Conservation (phyloP, 2,113 vertebrate genomes). For the Podilymbus podiceps region DNA sequence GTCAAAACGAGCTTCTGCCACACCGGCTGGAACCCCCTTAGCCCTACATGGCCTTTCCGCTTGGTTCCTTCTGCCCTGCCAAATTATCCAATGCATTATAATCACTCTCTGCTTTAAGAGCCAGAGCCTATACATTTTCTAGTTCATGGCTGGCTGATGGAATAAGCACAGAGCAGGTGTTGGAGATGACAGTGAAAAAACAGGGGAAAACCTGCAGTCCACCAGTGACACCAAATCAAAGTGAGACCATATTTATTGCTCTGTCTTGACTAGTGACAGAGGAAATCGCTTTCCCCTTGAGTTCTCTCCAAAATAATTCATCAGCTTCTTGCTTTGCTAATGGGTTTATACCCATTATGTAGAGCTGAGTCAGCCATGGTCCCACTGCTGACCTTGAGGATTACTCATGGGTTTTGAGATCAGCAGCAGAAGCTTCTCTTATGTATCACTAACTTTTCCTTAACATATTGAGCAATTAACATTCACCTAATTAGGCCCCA, state of each 20-base stretch:
- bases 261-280: not conserved
- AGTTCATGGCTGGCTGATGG: not conserved
- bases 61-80: not conserved
- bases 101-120: not conserved
- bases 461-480: not conserved
- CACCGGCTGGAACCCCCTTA: not conserved
- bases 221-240: not conserved
- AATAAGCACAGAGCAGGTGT: not conserved
- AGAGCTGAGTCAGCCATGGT: not conserved
- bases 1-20: not conserved
- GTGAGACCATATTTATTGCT: not conserved
- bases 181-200: not conserved
- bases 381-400: not conserved
- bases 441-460: not conserved
- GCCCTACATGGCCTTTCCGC: not conserved
- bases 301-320: not conserved
- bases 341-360: not conserved
- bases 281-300: not conserved
- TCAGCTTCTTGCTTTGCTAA: not conserved
- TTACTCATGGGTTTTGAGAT: not conserved
- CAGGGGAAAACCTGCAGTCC: not conserved
- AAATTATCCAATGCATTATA: not conserved
- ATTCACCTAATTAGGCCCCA: not conserved
- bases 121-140: not conserved
- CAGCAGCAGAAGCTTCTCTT: not conserved